phyloP scores from a whole-genome alignment of 2,888 invertebrate species.

The Drosophila tripunctata region DNA sequence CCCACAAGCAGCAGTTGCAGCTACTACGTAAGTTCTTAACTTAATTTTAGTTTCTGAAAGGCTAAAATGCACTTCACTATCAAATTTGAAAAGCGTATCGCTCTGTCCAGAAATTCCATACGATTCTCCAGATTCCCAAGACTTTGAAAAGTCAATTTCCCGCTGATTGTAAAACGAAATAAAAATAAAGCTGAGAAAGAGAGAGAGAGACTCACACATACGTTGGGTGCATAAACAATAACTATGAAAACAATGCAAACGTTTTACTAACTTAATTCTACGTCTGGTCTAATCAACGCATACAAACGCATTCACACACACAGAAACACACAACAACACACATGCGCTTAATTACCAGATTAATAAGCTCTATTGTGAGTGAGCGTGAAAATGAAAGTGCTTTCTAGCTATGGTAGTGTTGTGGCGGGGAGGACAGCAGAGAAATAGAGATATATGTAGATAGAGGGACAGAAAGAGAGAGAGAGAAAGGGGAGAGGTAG shows the following conservation, averaged over 20 bases:
- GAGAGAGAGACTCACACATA: too few species aligned
- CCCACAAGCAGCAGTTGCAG: slow-evolving; percentile 23
- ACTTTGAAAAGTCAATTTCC: slow-evolving; percentile 29
- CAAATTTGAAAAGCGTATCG: slow-evolving; percentile 57
- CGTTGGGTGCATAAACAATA: slow-evolving; percentile 14
- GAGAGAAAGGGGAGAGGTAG: slow-evolving; percentile 1
- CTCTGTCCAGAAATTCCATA: slow-evolving; percentile 25
- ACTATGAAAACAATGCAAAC: slow-evolving; percentile 59
- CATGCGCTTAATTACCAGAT: slow-evolving; percentile 66
- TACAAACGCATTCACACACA: slow-evolving; percentile 15
- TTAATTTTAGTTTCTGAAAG: background rate
- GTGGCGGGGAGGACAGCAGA: background rate
- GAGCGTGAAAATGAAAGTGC: slow-evolving; percentile 78
- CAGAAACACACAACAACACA: slow-evolving; percentile 13
- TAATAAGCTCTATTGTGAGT: slow-evolving; percentile 71
- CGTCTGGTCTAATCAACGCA: slow-evolving; percentile 50
- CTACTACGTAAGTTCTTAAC: background rate
- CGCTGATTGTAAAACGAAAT: slow-evolving; percentile 30
- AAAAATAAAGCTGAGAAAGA: slow-evolving; percentile 5
- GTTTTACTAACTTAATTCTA: slow-evolving; percentile 76
- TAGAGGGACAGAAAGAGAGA: background rate
- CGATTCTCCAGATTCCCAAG: slow-evolving; percentile 2
- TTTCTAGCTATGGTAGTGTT: slow-evolving; percentile 15
- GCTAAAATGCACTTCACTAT: slow-evolving; percentile 58
- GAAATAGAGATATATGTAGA: too few species aligned